phyloP scores from a whole-genome alignment of 2,888 invertebrate species.

The Calliphora vomitoria region DNA sequence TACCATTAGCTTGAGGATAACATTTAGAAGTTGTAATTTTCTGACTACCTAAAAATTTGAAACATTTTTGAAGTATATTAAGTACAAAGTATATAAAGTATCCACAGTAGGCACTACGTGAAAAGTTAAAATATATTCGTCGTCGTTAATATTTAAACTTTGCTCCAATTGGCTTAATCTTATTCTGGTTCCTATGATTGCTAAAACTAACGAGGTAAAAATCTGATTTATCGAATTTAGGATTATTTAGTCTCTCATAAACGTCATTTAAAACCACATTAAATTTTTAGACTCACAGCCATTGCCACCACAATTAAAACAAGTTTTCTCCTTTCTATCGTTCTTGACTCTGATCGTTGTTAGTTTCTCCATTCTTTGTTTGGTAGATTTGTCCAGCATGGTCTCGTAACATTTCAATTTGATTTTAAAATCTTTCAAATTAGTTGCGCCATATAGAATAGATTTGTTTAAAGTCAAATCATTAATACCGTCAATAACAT shows the following conservation, averaged over 20 bases:
- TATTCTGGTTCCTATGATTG: no score
- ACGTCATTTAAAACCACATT: constrained; percentile 5
- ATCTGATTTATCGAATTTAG: constrained; percentile 28
- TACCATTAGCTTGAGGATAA: no score
- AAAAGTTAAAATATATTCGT: constrained; percentile 34
- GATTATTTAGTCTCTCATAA: not conserved
- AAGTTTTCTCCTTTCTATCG: constrained; percentile 36
- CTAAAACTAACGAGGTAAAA: constrained; percentile 45
- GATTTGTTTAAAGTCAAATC: constrained; percentile 50
- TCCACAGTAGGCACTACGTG: constrained; percentile 44
- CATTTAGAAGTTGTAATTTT: no score
- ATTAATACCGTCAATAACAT: not conserved
- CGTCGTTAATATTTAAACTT: constrained; percentile 29
- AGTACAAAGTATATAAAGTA: no score
- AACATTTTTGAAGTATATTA: no score
- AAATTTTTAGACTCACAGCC: constrained; percentile 53
- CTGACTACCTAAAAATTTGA: no score
- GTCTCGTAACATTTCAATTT: constrained; percentile 44
- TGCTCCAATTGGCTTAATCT: not conserved
- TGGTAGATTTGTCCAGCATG: no score
- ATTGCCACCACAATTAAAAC: constrained; percentile 71
- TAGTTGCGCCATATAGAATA: constrained; percentile 55
- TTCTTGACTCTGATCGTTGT: not conserved
- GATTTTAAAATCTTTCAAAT: constrained; percentile 67
- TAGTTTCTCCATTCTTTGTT: no score